Percentiles rank a stretch among this genome's conserved stretches.
These are phyloP conservation scores for Capitella teleta DNA, from an alignment of 1,140 invertebrate genomes.

Conservation along the genomic window DNA sequence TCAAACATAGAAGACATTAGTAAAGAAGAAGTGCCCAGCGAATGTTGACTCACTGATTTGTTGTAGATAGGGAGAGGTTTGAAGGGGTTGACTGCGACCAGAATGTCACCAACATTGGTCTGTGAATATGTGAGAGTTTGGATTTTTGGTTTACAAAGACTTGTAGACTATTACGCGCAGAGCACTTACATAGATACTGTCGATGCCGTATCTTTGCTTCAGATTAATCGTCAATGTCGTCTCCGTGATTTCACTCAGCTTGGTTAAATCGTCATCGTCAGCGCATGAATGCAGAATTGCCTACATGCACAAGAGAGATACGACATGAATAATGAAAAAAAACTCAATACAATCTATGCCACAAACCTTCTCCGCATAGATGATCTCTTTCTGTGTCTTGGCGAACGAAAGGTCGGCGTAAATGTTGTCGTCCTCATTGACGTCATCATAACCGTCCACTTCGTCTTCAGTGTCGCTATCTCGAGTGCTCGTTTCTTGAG, in stretches of 20 bases:
- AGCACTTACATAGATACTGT: constrained; percentile 29
- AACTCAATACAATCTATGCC: too few species aligned
- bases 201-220: constrained; percentile 15
- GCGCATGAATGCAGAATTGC: too few species aligned
- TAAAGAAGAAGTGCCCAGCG: neutral
- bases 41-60: constrained; percentile 56
- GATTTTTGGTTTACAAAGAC: neutral
- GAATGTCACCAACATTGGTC: constrained; percentile 71
- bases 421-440: too few species aligned
- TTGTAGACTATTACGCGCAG: neutral
- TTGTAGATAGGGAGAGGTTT: constrained; percentile 61
- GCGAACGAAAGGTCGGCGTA: too few species aligned
- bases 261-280: constrained; percentile 21
- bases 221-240: constrained; percentile 18
- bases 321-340: too few species aligned
- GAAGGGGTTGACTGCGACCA: constrained; percentile 73
- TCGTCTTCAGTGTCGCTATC: too few species aligned
- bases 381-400: too few species aligned
- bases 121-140: constrained; percentile 45
- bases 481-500: too few species aligned
- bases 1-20: neutral
- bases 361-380: too few species aligned
- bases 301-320: too few species aligned
- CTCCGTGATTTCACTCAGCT: constrained; percentile 18
- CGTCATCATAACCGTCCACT: too few species aligned